Base-by-base conservation (phyloP, 2,888 invertebrate species). In the Tiliacea citrago region DNA sequence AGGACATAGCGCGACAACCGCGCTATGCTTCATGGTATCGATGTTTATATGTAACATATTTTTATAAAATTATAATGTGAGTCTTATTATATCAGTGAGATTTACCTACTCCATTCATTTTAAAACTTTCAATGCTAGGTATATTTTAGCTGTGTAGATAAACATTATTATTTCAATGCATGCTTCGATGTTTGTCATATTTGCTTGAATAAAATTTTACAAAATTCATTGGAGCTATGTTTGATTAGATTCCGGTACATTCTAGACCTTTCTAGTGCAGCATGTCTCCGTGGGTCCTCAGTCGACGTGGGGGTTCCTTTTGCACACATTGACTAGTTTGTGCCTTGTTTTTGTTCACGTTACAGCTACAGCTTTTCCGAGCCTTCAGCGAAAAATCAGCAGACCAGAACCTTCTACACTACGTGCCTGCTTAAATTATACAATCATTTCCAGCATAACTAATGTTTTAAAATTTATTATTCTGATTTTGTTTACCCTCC, bases 301-400 rank as follows among this genome's bases (percentile, higher is more conserved):
- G 82, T 81, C 85, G 81, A 83, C 85, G 85, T 84, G 84, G 92
- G 81, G 92, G 93, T 88, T 81, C 79, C 86, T 91, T 95, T 95
- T 96, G 95, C 96, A 95, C 96, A 95, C 95, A 95, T 96, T 95
- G 95, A 84, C 87, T 93, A 91, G 92, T 88, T 87, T 90, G 91
- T 93, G 90, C 88, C 87, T 89, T 90, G 86, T 91, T 92, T 90
- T 91, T 93, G 86, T 93, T 90, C 91, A 87, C 87, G 92, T 95
- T 95, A 89, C 95, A 95, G 95, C 94, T 49, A 81, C 83, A 83
- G 83, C 78, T 61, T 57, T 16, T 9, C 18, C 66, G 49, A 73
- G 73, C 51, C 82, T 55, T 55, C 78, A 61, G 68, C 53, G 61
- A 62, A 77, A 62, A 58, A 29, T 42, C 69, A 42, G 49, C 61